A percentile compares a stretch with the other conserved stretches of the same genome.
These are phyloP conservation scores for Drosophila ambigua DNA, from an alignment of 1,140 invertebrate genomes.

Conservation along the genomic window DNA sequence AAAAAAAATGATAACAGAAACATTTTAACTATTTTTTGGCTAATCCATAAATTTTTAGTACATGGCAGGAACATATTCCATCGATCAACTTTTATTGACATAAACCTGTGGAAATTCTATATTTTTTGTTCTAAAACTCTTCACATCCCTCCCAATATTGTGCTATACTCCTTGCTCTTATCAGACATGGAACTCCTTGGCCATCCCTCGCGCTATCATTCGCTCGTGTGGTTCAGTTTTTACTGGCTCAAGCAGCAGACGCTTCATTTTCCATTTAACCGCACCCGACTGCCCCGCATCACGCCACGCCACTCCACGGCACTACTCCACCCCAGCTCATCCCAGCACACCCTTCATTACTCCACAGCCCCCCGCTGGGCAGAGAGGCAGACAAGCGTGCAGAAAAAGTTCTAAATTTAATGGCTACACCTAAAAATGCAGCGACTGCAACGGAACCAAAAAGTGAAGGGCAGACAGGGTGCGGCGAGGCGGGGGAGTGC, in stretches of 20 bases:
- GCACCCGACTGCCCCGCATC: constrained; percentile 56
- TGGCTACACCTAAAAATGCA: constrained; percentile 81
- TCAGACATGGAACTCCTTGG: background rate
- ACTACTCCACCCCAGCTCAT: background rate
- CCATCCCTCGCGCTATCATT: constrained; percentile 22
- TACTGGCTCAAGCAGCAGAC: constrained; percentile 58
- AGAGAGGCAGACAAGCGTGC: constrained; percentile 75
- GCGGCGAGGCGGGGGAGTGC: background rate
- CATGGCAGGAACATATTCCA: too few species aligned
- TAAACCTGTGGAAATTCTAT: too few species aligned
- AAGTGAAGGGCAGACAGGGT: constrained; percentile 40
- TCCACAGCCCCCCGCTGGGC: constrained; percentile 6
- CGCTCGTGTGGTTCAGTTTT: constrained; percentile 26
- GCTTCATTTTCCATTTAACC: constrained; percentile 78
- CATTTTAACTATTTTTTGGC: too few species aligned
- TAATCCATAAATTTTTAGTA: too few species aligned
- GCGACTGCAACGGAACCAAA: constrained; percentile 62
- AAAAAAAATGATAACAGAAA: too few species aligned
- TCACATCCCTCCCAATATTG: too few species aligned
- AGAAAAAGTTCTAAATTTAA: constrained; percentile 81
- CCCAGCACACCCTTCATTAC: background rate
- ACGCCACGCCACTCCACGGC: constrained; percentile 5
- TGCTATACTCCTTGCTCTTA: too few species aligned
- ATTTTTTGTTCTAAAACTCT: too few species aligned
- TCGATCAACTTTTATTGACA: too few species aligned